A percentile compares a stretch with the other conserved stretches of the same genome.
phyloP scores from a whole-genome alignment of 2,888 invertebrate genomes.

The Erebia ligea region DNA sequence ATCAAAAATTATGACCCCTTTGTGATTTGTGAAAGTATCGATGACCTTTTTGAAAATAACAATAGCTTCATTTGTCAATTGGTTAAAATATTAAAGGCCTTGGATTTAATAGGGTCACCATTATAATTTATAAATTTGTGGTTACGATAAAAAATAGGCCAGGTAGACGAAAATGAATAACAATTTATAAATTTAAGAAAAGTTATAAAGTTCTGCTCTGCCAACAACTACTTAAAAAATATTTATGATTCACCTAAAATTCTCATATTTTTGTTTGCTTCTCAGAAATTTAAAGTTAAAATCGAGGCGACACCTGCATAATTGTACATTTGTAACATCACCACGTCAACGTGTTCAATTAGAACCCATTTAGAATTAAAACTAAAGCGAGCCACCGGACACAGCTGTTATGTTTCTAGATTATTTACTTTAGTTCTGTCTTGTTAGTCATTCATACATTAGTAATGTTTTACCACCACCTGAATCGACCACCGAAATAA shows the following conservation, averaged over 20 bases:
- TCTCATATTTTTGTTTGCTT: conserved; percentile 5
- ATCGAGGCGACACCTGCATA: conserved; percentile 42
- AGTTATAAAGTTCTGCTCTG: neutral
- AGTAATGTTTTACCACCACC: conserved; percentile 64
- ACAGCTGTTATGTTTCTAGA: conserved; percentile 78
- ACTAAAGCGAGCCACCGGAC: conserved; percentile 77
- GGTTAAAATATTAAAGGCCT: conserved; percentile 43
- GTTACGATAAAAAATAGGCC: neutral
- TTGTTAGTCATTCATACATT: conserved; percentile 82
- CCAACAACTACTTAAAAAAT: neutral
- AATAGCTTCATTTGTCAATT: conserved; percentile 48
- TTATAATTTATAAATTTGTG: neutral
- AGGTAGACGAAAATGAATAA: neutral
- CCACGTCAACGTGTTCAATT: conserved; percentile 72
- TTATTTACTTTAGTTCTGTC: conserved; percentile 81
- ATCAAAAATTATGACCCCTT: conserved; percentile 57
- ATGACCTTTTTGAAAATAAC: conserved; percentile 52
- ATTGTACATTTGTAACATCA: conserved; percentile 55
- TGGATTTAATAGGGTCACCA: conserved; percentile 36
- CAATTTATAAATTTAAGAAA: conserved; percentile 13
- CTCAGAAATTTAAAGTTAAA: conserved; percentile 7
- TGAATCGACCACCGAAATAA: conserved; percentile 21
- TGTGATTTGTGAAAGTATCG: conserved; percentile 55
- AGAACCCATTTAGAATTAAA: conserved; percentile 79
- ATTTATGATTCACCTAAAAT: conserved; percentile 11